Evolutionary conservation across 2,888 invertebrate species (phyloP), one percentile per base, ranked within the genome.

Genomic region (Zaprionus lineosus): DNA sequence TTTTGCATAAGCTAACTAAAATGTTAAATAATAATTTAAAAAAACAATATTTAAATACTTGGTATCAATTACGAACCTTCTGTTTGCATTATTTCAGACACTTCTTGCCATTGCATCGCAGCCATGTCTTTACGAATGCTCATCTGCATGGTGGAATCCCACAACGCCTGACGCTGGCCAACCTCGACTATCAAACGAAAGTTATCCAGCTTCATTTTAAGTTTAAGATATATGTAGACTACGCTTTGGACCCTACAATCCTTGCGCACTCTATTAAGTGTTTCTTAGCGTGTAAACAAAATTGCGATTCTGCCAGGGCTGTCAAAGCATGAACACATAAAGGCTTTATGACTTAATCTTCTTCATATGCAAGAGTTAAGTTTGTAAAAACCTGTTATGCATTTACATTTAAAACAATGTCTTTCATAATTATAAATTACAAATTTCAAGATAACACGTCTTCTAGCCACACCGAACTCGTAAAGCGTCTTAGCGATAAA

Each of bases 61-160:
- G n/a, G n/a, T n/a, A n/a, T n/a, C n/a, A 2, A 28, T 7, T 4
- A 15, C 44, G 43, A 31, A 81, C 81, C 68, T 1, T 79, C 84
- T 14, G 57, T 1, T 15, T 65, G 31, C 79, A 83, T 50, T 2
- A 43, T 34, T 0, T 43, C 11, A 5, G 81, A 51, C 1, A 82
- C 81, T 12, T 71, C 55, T 11, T 44, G 16, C 85, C 81, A 82
- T 5, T 57, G 61, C 0, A 12, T 5, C 0, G 16, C 33, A 7
- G 37, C 19, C 4, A 43, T 14, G 4, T 74, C 66, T 21, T 71
- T 85, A 15, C 81, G 74, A 0, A 40, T 7, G 1, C 36, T 0
- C n/a, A 59, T n/a, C 0, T 44, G 19, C 21, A 85, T 74, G 7
- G 41, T 75, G 3, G 86, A 62, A 6, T 82, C 81, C 81, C 81